Base-by-base conservation (phyloP, 2,113 vertebrate species). In the Ageneiosus marmoratus region DNA sequence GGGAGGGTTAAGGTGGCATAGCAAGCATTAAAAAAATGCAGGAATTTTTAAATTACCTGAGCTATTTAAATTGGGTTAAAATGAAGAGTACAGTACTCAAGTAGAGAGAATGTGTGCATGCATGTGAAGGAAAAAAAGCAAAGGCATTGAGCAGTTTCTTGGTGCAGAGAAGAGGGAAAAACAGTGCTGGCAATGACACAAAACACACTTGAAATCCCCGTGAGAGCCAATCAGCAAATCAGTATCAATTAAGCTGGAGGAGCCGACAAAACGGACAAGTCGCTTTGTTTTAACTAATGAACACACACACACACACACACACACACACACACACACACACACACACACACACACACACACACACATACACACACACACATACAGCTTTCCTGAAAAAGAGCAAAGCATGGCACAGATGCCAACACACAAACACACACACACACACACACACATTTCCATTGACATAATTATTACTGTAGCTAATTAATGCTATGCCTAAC, bases 271-370 rank as follows among this genome's bases (percentile, higher is more conserved):
- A 91, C 77, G 91, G 91, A 92, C 92, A 92, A 91, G 88, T 89
- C 89, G 91, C 91, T 93, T 92, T 92, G 91, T 92, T 93, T 93
- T 91, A 92, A 92, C 92, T 91, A 92, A 93, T 92, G 90, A 92
- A 93, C 92, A 89, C 88, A 88, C 79, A 56, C 76, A 48, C 11
- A 81, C 81, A 63, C 81, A 84, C 27, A 41, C 81, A 75, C 80
- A 84, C n/a, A 34, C 80, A 69, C 79, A 44, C 16, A 80, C 80
- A 69, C 79, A 46, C 16, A 80, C 67, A 73, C 80, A 84, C 24
- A 34, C 50, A 51, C 63, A 67, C 32, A 67, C 63, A 67, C 63
- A 67, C n/a, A 67, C 27, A 67, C 63, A 34, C 27, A 41, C 3
- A 41, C 37, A n/a, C n/a, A n/a, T n/a, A n/a, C n/a, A n/a, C n/a